These are phyloP conservation scores for Hipparchia sbordonii DNA, from an alignment of 2,888 invertebrate genomes.

Conservation along the genomic window DNA sequence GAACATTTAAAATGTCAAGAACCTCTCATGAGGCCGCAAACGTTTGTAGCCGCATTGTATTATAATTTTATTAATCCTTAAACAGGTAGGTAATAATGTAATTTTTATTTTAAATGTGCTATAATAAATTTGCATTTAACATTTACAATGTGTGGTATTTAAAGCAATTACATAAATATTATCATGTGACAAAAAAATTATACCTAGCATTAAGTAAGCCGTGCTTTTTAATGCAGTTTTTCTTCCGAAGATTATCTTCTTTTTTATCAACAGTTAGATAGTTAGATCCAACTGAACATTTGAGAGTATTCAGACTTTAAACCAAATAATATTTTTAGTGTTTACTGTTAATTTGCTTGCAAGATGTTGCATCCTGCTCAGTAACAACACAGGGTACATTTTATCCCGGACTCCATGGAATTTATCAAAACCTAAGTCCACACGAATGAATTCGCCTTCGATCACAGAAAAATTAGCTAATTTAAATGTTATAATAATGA, in stretches of 20 bases:
- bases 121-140: background rate
- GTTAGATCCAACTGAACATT: no score
- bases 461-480: no score
- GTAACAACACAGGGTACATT: background rate
- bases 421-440: no score
- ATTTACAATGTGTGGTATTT: background rate
- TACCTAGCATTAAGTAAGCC: background rate
- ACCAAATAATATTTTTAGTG: no score
- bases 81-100: background rate
- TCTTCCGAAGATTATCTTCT: background rate
- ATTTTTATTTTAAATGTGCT: background rate
- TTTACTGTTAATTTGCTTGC: no score
- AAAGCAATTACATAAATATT: background rate
- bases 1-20: slow-evolving; percentile 17
- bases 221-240: background rate
- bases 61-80: slow-evolving; percentile 21
- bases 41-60: slow-evolving; percentile 19
- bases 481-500: no score
- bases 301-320: no score
- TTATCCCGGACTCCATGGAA: background rate
- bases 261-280: no score
- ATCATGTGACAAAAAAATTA: slow-evolving; percentile 1
- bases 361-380: no score
- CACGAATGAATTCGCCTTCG: no score
- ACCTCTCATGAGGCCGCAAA: slow-evolving; percentile 7